These are phyloP conservation scores for Bombyx huttoni DNA, from an alignment of 2,888 invertebrate species.

Conservation along the genomic window DNA sequence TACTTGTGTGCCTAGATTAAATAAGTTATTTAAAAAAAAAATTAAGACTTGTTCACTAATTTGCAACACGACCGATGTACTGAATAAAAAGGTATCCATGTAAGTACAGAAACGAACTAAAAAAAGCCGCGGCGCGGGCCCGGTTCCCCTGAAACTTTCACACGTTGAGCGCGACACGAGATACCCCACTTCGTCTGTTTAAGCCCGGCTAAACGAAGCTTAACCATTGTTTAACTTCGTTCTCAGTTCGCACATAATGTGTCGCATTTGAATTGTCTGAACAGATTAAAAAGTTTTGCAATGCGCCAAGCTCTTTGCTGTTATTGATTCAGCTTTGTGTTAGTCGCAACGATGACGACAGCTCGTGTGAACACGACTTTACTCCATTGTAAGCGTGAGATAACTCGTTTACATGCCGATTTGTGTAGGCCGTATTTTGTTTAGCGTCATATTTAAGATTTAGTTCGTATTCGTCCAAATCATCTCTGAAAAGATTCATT, in stretches of 20 bases:
- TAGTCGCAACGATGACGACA: slow-evolving; percentile 2
- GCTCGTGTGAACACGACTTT: neutral
- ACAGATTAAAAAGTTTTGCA: slow-evolving; percentile 38
- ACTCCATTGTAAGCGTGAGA: neutral
- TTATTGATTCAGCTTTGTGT: slow-evolving; percentile 21
- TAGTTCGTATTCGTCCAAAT: no score
- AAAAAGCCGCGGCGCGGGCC: slow-evolving; percentile 6
- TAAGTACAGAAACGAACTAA: slow-evolving; percentile 4
- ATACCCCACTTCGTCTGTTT: slow-evolving; percentile 49
- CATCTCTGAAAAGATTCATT: no score
- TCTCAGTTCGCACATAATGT: slow-evolving; percentile 33
- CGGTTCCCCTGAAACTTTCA: slow-evolving; percentile 12
- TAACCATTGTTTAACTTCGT: slow-evolving; percentile 35
- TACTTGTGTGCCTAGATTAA: neutral
- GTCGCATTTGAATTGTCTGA: slow-evolving; percentile 37
- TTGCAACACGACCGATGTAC: neutral
- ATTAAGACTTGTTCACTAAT: neutral
- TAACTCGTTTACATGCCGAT: neutral
- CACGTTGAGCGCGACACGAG: slow-evolving; percentile 14
- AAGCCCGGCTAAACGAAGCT: slow-evolving; percentile 28
- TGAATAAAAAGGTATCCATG: neutral
- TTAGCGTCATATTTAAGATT: neutral
- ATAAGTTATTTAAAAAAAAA: slow-evolving; percentile 1
- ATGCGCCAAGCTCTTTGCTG: slow-evolving; percentile 20
- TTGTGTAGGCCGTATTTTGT: neutral